A percentile compares a stretch with the other conserved stretches of the same genome.
phyloP scores from a whole-genome alignment of 2,888 invertebrate genomes.

The Hemistola chrysoprasaria region DNA sequence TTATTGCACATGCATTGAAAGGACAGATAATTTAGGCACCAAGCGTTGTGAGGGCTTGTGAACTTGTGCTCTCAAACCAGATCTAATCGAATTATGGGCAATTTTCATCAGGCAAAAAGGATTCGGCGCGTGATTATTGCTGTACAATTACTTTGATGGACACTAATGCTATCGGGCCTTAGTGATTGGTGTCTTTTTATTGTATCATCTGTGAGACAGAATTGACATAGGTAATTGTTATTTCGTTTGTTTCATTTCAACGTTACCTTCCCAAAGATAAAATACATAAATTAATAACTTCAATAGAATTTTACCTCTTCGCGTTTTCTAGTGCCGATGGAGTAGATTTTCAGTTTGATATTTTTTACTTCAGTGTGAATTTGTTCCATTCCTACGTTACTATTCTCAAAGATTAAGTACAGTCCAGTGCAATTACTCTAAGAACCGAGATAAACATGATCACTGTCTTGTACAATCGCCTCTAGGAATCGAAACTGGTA shows the following conservation, averaged over 20 bases:
- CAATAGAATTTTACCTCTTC: no score
- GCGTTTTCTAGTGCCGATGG: no score
- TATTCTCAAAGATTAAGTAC: no score
- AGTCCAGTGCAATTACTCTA: constrained; percentile 15
- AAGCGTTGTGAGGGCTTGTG: constrained; percentile 10
- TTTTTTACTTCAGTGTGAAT: no score
- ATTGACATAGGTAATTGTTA: no score
- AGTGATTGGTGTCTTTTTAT: not conserved
- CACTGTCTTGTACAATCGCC: constrained; percentile 24
- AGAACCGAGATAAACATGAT: constrained; percentile 22
- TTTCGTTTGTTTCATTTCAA: no score
- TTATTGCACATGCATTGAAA: constrained; percentile 19
- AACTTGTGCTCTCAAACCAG: no score
- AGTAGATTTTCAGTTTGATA: no score
- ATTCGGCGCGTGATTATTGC: constrained; percentile 11
- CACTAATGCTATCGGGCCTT: constrained; percentile 11
- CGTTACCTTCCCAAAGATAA: no score
- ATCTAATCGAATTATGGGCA: constrained; percentile 11
- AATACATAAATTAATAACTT: no score
- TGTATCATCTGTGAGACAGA: no score
- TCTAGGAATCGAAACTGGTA: constrained; percentile 24
- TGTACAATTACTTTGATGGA: constrained; percentile 19
- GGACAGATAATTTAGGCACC: constrained; percentile 16
- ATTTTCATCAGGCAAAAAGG: constrained; percentile 20
- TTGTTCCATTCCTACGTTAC: no score